Evolutionary conservation across 2,888 invertebrate species (phyloP).

Genomic region (Sinhomidia bicolor): DNA sequence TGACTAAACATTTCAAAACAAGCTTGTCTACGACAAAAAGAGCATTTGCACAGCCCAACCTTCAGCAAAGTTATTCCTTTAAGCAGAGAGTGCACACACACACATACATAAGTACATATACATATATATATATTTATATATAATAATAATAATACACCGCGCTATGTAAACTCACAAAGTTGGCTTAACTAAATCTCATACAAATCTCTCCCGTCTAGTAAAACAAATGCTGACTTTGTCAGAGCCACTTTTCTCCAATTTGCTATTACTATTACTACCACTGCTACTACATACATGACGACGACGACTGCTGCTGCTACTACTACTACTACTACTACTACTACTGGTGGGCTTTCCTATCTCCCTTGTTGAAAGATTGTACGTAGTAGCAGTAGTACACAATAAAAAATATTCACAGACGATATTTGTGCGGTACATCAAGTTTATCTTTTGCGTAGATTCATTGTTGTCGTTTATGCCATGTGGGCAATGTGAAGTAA

Average conservation of each 20-base stretch:
- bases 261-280: not conserved
- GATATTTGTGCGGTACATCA: not conserved
- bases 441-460: not conserved
- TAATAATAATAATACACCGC: too few relatives aligned
- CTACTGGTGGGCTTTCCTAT: not conserved
- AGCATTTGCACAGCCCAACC: conserved; percentile 4
- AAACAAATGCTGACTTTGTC: conserved; percentile 42
- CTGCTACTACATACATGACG: not conserved
- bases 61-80: conserved; percentile 34
- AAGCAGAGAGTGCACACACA: too few relatives aligned
- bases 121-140: too few relatives aligned
- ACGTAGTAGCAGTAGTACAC: not conserved
- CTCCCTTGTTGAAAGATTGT: not conserved
- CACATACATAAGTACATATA: not conserved
- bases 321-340: too few relatives aligned
- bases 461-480: not conserved
- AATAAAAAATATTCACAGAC: not conserved
- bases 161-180: conserved; percentile 57
- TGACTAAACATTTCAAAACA: conserved; percentile 16
- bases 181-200: conserved; percentile 67
- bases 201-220: conserved; percentile 62
- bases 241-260: conserved; percentile 45
- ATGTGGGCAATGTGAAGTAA: not conserved
- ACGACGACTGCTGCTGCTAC: conserved; percentile 23
- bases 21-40: conserved; percentile 9